Base-by-base conservation (phyloP, 2,888 invertebrate species). In the Subacronicta megacephala region DNA sequence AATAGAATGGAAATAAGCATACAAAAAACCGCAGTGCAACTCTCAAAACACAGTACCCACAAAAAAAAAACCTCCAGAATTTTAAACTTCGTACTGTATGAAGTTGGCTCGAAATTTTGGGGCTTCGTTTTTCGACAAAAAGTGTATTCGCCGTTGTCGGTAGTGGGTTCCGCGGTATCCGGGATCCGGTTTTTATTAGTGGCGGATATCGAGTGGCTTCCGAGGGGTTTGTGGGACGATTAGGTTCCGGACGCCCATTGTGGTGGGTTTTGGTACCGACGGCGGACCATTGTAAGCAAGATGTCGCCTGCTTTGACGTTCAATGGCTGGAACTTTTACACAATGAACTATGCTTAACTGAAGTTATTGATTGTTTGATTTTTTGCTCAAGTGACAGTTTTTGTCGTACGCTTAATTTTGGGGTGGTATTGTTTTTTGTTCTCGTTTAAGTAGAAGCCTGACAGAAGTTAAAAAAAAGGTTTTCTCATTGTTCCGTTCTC, bases 141-240 rank as follows among this genome's bases (percentile, higher is more conserved):
- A 71, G 37, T 54, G 33, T 60, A 59, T 51, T 58, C 47, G 33
- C 45, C 50, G 43, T 44, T 40, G 53, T 36, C 44, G 47, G 64
- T 35, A 17, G 26, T 80, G 78, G 75, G 78, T 77, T 78, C 75
- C 72, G 75, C 65, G 60, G 83, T 83, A 87, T 92, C 92, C 91
- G 83, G 85, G 77, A 90, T 92, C 92, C 92, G 90, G 90, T 87
- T 90, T 90, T 88, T 90, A 92, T 92, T 92, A 89, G 88, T 62
- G 85, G 69, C 82, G 81, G 84, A 81, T 90, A 91, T 92, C 87
- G 89, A 92, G 90, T 91, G 89, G 90, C 87, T 90, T 90, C 87
- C 87, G 84, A 85, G 79, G 73, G 85, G 82, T 82, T 88, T 92
- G 90, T 91, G 78, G 73, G 63, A 71, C 78, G 72, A 83, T 84